Percentiles rank a stretch among this genome's conserved stretches.
Evolutionary conservation across 2,888 invertebrate species (phyloP).

Genomic region (Hyposoter dolosus): DNA sequence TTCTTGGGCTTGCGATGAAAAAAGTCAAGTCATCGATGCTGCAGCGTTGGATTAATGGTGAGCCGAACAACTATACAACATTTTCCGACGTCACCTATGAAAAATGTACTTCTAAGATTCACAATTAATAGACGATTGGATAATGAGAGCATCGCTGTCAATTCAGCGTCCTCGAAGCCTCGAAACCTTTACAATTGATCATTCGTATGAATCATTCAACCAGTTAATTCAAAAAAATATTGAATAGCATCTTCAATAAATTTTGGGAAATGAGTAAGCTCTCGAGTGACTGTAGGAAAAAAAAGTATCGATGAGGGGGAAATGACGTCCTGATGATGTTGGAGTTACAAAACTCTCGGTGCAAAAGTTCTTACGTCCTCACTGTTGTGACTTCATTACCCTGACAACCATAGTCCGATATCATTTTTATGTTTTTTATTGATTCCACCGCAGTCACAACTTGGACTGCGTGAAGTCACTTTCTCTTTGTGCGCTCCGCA

Average conservation of each 20-base stretch:
- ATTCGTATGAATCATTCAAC: background rate
- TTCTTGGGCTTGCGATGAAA: background rate
- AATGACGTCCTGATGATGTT: background rate
- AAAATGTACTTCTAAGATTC: background rate
- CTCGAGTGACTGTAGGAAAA: background rate
- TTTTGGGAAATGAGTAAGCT: background rate
- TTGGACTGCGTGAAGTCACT: constrained; percentile 18
- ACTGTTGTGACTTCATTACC: constrained; percentile 56
- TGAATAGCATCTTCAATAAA: no score
- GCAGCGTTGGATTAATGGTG: background rate
- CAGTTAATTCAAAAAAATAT: background rate
- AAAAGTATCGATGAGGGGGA: background rate
- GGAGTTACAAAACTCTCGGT: constrained; percentile 21
- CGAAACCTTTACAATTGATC: background rate
- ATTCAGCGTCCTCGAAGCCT: background rate
- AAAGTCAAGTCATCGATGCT: background rate
- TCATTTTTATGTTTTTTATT: constrained; percentile 32
- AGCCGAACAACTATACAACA: background rate
- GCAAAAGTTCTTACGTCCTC: constrained; percentile 34
- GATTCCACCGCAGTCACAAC: constrained; percentile 45
- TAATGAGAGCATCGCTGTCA: background rate
- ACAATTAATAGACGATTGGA: background rate
- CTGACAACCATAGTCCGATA: constrained; percentile 38
- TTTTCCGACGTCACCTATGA: background rate
- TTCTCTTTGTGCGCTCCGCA: background rate